Conservation (phyloP, 2,113 vertebrate genomes). For the Trogon melanurus region DNA sequence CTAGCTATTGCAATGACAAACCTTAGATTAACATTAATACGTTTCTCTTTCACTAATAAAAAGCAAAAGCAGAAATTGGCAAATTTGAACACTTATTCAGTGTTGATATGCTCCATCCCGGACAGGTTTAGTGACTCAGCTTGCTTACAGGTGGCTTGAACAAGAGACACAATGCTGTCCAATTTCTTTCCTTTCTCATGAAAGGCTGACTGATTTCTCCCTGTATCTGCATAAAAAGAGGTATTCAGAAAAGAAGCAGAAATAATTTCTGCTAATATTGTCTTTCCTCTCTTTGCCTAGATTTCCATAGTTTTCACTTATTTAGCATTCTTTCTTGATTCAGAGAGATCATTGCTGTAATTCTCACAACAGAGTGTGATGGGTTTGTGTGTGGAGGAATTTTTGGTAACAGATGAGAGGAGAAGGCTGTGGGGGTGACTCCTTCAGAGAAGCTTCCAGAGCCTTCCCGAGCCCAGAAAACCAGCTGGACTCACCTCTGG, state of each 20-base stretch:
- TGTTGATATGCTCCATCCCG: neutral
- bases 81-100: neutral
- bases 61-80: neutral
- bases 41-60: neutral
- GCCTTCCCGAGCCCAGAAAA: too few species aligned
- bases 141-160: neutral
- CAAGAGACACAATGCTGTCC: neutral
- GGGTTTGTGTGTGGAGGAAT: too few species aligned
- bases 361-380: neutral
- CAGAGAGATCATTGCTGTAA: neutral
- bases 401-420: too few species aligned
- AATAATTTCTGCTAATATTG: neutral
- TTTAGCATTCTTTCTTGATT: neutral
- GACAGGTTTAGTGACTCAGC: neutral
- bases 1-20: neutral
- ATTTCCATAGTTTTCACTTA: neutral
- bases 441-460: too few species aligned
- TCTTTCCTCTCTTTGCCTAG: neutral
- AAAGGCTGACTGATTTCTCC: neutral
- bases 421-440: too few species aligned
- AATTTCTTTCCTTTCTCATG: neutral
- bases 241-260: neutral
- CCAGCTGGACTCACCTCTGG: too few species aligned
- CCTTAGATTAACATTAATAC: neutral
- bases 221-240: neutral